These are phyloP conservation scores for Coccyzus lansbergi DNA, from an alignment of 2,797 vertebrate species.

Conservation along the genomic window DNA sequence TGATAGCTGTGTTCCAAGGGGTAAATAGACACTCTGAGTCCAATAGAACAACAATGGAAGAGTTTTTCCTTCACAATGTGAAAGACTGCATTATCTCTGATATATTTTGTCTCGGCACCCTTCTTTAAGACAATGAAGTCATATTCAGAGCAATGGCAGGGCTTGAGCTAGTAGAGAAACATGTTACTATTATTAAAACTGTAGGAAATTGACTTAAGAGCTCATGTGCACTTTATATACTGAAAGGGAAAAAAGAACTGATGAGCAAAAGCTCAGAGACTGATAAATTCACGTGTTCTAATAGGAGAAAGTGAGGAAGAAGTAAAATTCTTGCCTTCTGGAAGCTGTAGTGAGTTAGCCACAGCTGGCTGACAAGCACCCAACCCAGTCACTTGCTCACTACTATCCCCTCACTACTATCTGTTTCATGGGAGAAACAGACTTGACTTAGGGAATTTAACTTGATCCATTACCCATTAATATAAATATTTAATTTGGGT, in stretches of 20 bases:
- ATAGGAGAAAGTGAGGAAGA: not conserved
- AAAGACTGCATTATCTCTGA: not conserved
- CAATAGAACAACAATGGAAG: not conserved
- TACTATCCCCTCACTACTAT: fast-evolving
- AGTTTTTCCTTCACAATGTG: not conserved
- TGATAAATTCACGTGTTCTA: not conserved
- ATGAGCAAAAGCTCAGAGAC: not conserved
- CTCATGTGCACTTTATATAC: not conserved
- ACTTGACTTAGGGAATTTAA: not conserved
- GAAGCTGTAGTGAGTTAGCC: not conserved
- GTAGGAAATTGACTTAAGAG: not conserved
- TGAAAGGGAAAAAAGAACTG: not conserved
- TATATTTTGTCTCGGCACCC: not conserved
- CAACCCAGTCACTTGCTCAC: not conserved
- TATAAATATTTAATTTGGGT: not conserved
- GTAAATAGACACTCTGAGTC: not conserved
- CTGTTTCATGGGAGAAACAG: not conserved
- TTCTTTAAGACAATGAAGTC: not conserved
- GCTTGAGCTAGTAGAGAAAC: not conserved
- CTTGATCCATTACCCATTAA: not conserved
- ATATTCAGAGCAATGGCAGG: not conserved
- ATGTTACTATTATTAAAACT: not conserved
- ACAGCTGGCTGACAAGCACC: not conserved
- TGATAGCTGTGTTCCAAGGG: not conserved
- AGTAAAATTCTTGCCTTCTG: not conserved